phyloP scores from a whole-genome alignment of 2,888 invertebrate genomes.

The Parelbella ahira region DNA sequence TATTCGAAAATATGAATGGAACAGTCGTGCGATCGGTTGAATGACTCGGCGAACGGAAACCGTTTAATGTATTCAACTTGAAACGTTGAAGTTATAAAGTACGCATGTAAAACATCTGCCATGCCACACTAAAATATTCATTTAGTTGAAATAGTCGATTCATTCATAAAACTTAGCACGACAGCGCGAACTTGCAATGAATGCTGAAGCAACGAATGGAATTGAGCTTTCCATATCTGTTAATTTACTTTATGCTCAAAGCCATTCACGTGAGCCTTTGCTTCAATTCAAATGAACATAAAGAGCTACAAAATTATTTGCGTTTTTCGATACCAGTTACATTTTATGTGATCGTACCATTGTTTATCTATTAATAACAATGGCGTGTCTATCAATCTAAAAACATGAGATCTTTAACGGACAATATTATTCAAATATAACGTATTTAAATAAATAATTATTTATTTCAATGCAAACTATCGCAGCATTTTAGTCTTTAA shows the following conservation, averaged over 20 bases:
- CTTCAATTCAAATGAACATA: conserved; percentile 7
- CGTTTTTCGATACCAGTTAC: neutral
- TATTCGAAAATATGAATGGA: conserved; percentile 30
- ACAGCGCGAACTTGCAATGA: conserved; percentile 21
- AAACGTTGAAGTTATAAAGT: conserved; percentile 26
- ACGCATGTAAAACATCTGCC: conserved; percentile 29
- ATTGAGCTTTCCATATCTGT: conserved; percentile 15
- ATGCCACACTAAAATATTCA: conserved; percentile 24
- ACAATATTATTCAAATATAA: no score
- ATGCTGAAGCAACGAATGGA: conserved; percentile 18
- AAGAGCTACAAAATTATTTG: conserved; percentile 9
- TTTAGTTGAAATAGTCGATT: conserved; percentile 26
- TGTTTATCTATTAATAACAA: conserved; percentile 8
- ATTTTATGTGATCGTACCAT: conserved; percentile 10
- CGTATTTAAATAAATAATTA: no score
- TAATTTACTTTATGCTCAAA: conserved; percentile 21
- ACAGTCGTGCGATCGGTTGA: conserved; percentile 40
- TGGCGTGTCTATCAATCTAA: no score
- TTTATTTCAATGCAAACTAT: no score
- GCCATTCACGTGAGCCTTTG: conserved; percentile 10
- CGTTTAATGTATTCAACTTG: conserved; percentile 33
- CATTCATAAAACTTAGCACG: conserved; percentile 25
- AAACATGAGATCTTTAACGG: no score
- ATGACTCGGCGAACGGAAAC: conserved; percentile 45
- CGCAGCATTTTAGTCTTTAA: no score